Conservation (phyloP, 1,140 invertebrate species). For the Heliconius congener region DNA sequence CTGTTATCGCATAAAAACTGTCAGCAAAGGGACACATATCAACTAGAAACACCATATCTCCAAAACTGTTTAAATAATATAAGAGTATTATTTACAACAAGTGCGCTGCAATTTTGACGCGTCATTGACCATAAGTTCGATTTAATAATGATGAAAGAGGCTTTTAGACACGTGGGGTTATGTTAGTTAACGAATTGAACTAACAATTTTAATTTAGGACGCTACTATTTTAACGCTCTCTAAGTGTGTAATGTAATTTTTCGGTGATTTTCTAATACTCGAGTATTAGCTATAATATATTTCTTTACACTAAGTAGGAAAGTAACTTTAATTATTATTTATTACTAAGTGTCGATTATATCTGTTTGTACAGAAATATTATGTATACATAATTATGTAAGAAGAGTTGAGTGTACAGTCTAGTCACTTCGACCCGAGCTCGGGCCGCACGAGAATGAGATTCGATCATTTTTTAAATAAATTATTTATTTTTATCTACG, state of each 20-base stretch:
- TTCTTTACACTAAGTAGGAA: slow-evolving; percentile 76
- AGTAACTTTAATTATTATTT: slow-evolving; percentile 59
- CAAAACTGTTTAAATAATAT: slow-evolving; percentile 27
- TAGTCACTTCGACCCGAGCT: slow-evolving; percentile 78
- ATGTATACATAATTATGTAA: slow-evolving; percentile 72
- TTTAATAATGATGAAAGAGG: slow-evolving; percentile 3
- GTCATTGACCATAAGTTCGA: slow-evolving; percentile 16
- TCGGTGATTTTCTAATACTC: slow-evolving; percentile 79
- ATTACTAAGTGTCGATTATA: slow-evolving; percentile 78
- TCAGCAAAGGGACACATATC: neutral
- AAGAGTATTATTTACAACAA: slow-evolving; percentile 31
- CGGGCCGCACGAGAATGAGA: slow-evolving; percentile 68
- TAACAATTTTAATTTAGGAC: slow-evolving; percentile 74
- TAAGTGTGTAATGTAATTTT: slow-evolving; percentile 75
- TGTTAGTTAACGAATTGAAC: slow-evolving; percentile 60
- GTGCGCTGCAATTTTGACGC: neutral
- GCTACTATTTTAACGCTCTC: slow-evolving; percentile 58
- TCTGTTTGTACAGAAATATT: slow-evolving; percentile 77
- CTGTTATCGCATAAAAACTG: neutral
- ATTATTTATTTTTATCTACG: slow-evolving; percentile 75
- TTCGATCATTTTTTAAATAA: slow-evolving; percentile 72
- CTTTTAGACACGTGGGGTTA: slow-evolving; percentile 55
- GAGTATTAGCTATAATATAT: slow-evolving; percentile 77
- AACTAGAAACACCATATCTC: neutral
- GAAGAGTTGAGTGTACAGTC: slow-evolving; percentile 79